Percentiles rank a stretch among this genome's conserved stretches.
Conservation (phyloP, 2,888 invertebrate genomes). For the Athrips mouffetella region DNA sequence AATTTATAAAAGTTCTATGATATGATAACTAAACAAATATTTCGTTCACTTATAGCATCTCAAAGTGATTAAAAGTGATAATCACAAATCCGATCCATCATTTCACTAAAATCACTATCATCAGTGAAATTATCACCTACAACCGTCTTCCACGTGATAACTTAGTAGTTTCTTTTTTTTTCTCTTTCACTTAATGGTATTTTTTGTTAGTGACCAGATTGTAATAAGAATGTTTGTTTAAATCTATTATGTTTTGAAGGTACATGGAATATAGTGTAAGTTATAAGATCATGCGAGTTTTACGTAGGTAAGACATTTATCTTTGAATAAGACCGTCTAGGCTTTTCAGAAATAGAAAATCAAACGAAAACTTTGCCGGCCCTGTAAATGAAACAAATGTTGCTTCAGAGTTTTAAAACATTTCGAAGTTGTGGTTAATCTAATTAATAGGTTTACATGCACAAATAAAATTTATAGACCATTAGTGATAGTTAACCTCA, state of each 20-base stretch:
- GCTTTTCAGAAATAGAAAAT: no score
- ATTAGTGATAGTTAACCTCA: no score
- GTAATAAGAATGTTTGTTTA: conserved; percentile 70
- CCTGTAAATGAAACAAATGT: no score
- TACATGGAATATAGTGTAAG: conserved; percentile 30
- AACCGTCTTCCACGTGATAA: conserved; percentile 12
- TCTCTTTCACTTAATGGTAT: conserved; percentile 42
- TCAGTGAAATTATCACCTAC: conserved; percentile 10
- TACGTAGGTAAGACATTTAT: no score
- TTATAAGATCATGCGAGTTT: conserved; percentile 15
- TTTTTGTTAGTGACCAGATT: conserved; percentile 40
- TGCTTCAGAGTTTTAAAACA: no score
- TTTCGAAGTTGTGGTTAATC: no score
- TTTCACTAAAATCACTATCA: conserved; percentile 3
- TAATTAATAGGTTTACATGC: no score
- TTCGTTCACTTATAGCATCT: conserved; percentile 19
- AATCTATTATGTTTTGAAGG: conserved; percentile 54
- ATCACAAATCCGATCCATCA: conserved; percentile 7
- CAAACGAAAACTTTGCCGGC: no score
- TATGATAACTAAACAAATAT: no score
- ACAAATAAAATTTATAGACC: no score
- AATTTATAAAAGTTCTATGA: no score
- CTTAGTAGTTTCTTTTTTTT: conserved; percentile 10
- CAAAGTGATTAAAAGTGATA: conserved; percentile 10
- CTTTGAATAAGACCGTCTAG: no score